phyloP scores from a whole-genome alignment of 92 coral and sea anemone genomes.

The Porites lobata region DNA sequence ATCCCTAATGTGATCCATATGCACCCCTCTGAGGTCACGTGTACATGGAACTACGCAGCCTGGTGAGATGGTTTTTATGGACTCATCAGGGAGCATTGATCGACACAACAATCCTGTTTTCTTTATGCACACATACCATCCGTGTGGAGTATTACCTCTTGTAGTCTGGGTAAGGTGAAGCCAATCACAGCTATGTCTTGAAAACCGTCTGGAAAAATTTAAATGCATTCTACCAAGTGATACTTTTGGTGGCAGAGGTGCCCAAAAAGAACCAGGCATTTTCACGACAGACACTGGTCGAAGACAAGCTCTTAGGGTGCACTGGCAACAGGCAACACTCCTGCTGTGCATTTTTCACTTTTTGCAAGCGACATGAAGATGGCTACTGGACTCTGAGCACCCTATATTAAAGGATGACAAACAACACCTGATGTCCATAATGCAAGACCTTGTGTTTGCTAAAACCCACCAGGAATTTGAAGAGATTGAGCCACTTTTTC shows the following conservation, averaged over 20 bases:
- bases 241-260: slow-evolving; percentile 73
- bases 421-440: too few species aligned
- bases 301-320: slow-evolving; percentile 29
- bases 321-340: not conserved
- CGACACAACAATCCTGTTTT: slow-evolving; percentile 63
- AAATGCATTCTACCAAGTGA: slow-evolving; percentile 41
- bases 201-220: not conserved
- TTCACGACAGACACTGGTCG: slow-evolving; percentile 4
- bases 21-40: slow-evolving; percentile 67
- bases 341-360: too few species aligned
- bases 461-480: too few species aligned
- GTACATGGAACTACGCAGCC: slow-evolving; percentile 50
- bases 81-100: slow-evolving; percentile 65
- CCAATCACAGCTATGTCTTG: slow-evolving; percentile 26
- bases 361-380: too few species aligned
- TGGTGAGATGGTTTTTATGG: slow-evolving; percentile 67
- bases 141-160: slow-evolving; percentile 38
- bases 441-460: too few species aligned
- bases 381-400: slow-evolving; percentile 55
- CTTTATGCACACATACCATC: slow-evolving; percentile 45
- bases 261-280: not conserved
- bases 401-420: slow-evolving; percentile 38
- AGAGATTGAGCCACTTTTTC: not conserved
- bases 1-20: slow-evolving; percentile 30
- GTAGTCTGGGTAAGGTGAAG: not conserved